These are phyloP conservation scores for Sinopyrophorus schimmeli DNA, from an alignment of 2,888 invertebrate genomes.

Conservation along the genomic window DNA sequence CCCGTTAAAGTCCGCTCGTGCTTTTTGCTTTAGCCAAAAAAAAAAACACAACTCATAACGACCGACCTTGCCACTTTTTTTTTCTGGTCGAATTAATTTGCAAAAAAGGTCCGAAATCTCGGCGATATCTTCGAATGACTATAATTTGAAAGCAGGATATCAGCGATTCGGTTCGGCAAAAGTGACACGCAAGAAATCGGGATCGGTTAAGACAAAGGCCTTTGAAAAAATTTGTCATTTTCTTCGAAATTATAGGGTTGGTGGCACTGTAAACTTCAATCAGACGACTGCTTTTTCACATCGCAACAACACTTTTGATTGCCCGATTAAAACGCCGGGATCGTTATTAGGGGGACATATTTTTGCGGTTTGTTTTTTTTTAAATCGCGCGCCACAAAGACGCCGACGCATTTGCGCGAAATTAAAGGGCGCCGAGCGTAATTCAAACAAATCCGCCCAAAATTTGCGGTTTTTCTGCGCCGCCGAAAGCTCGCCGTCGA, in stretches of 20 bases:
- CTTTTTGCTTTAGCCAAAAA: no score
- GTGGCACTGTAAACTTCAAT: conserved; percentile 27
- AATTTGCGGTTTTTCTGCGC: no score
- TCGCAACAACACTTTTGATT: conserved; percentile 24
- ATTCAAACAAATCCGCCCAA: no score
- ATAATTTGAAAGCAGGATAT: conserved; percentile 37
- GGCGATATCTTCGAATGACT: conserved; percentile 25
- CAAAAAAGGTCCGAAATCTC: no score
- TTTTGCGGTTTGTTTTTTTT: conserved; percentile 27
- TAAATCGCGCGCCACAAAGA: no score
- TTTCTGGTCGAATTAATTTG: no score
- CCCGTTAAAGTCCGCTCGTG: no score
- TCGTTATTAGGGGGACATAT: conserved; percentile 25
- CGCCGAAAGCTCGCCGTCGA: no score
- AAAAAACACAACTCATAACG: no score
- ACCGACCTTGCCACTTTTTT: no score
- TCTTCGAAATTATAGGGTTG: conserved; percentile 28
- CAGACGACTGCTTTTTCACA: conserved; percentile 22
- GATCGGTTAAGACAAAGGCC: conserved; percentile 37
- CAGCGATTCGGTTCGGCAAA: conserved; percentile 33
- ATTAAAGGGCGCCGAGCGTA: no score
- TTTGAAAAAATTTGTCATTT: conserved; percentile 32
- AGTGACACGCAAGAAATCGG: conserved; percentile 34
- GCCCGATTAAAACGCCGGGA: conserved; percentile 21
- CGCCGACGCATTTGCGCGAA: no score